Evolutionary conservation across 2,888 invertebrate genomes (phyloP).

Genomic region (Kryphioiulus occultus): DNA sequence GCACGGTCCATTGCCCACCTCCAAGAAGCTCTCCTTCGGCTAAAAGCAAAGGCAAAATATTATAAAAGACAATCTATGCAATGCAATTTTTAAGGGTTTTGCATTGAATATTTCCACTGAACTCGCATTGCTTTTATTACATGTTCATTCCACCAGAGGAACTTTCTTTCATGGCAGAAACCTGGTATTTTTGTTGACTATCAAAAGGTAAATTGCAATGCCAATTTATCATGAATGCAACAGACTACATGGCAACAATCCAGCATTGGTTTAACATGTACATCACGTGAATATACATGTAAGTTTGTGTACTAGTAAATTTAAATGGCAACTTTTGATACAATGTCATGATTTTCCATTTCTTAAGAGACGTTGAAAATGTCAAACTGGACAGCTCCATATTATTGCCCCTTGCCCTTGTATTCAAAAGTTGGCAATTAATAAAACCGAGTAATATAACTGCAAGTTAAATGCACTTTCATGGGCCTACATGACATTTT

Average conservation of each 20-base stretch:
- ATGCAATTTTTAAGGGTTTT: not conserved
- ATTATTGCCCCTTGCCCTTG: too few species aligned
- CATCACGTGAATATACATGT: not conserved
- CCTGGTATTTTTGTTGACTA: not conserved
- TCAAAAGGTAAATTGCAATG: not conserved
- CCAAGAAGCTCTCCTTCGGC: constrained; percentile 61
- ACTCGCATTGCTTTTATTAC: not conserved
- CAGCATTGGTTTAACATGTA: not conserved
- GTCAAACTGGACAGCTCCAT: too few species aligned
- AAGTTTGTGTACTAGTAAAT: not conserved
- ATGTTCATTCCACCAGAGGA: not conserved
- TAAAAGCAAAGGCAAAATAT: not conserved
- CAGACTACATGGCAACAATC: too few species aligned
- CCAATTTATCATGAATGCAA: not conserved
- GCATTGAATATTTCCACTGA: too few species aligned
- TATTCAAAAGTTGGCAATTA: too few species aligned
- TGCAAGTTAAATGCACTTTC: too few species aligned
- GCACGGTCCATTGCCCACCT: constrained; percentile 75
- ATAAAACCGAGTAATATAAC: too few species aligned
- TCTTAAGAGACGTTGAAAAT: too few species aligned
- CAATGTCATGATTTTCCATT: too few species aligned
- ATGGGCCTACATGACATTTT: too few species aligned
- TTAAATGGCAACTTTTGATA: not conserved
- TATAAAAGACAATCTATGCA: not conserved
- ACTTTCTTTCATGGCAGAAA: not conserved